Conservation (phyloP, 2,888 invertebrate species). For the Mantis religiosa region DNA sequence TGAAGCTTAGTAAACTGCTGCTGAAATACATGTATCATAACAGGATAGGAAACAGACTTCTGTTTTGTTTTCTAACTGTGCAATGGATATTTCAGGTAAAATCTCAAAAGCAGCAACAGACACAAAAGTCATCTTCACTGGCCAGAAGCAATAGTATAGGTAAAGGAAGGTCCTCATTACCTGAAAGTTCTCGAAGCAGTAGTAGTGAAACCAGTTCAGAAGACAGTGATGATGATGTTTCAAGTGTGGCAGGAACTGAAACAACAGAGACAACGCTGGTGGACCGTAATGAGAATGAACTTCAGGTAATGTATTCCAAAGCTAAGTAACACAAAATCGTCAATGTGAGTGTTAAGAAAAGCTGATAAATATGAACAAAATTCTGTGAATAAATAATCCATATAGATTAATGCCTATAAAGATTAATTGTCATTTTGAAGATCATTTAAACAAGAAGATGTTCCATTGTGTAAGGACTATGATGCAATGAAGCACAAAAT, state of each 20-base stretch:
- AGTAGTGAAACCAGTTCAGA: slow-evolving; percentile 25
- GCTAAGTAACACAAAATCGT: too few species aligned
- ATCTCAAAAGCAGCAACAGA: neutral
- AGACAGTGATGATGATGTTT: slow-evolving; percentile 48
- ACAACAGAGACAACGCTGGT: slow-evolving; percentile 69
- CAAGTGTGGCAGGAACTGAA: slow-evolving; percentile 55
- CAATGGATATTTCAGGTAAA: neutral
- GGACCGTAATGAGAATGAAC: slow-evolving; percentile 55
- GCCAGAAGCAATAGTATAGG: neutral
- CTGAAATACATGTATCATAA: too few species aligned
- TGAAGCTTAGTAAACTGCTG: too few species aligned
- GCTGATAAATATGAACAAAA: too few species aligned
- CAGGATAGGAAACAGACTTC: too few species aligned
- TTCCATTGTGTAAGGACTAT: too few species aligned
- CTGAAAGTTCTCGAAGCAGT: slow-evolving; percentile 15
- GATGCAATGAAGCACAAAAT: too few species aligned
- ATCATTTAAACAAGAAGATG: too few species aligned
- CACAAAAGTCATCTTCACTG: neutral
- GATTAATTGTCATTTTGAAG: too few species aligned
- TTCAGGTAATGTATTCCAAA: slow-evolving; percentile 36
- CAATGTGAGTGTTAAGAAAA: too few species aligned
- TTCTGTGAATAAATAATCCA: too few species aligned
- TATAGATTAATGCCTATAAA: too few species aligned
- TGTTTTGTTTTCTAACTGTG: neutral
- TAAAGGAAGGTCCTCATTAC: neutral